phyloP scores from a whole-genome alignment of 2,888 invertebrate genomes.

The Lymantria dispar region DNA sequence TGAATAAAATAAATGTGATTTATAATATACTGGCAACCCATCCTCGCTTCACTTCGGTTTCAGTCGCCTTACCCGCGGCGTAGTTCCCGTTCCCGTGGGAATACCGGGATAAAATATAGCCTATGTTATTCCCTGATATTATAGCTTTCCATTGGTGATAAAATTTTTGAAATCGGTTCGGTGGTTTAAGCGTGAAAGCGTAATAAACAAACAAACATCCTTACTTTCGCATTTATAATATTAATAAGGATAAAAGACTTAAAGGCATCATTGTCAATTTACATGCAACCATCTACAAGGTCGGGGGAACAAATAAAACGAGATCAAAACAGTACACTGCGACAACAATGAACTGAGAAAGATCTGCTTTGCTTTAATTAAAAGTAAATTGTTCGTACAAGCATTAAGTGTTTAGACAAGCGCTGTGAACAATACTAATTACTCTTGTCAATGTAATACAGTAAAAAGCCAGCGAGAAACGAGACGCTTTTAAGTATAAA shows the following conservation, averaged over 20 bases:
- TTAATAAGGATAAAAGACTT: conserved; percentile 44
- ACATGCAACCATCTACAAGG: conserved; percentile 40
- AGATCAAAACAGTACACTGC: conserved; percentile 40
- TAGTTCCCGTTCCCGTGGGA: too few species aligned
- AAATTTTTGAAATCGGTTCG: too few species aligned
- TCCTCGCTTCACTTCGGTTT: too few species aligned
- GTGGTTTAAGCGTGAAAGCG: too few species aligned
- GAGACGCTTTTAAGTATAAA: conserved; percentile 5
- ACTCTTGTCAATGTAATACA: conserved; percentile 20
- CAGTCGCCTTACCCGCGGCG: too few species aligned
- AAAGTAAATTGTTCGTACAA: conserved; percentile 58
- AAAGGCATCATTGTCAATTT: conserved; percentile 47
- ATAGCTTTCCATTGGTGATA: too few species aligned
- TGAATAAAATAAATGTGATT: conserved; percentile 10
- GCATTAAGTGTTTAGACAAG: conserved; percentile 34
- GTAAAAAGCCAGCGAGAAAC: conserved; percentile 19
- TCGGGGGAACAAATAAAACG: conserved; percentile 54
- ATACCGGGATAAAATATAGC: too few species aligned
- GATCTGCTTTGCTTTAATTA: conserved; percentile 60
- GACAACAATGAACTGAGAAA: conserved; percentile 52
- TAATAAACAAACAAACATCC: too few species aligned
- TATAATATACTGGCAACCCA: too few species aligned
- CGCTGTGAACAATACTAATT: conserved; percentile 31
- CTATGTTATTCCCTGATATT: too few species aligned
- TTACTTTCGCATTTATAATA: too few species aligned